These are phyloP conservation scores for Beris morrisii DNA, from an alignment of 2,888 invertebrate genomes.

Conservation along the genomic window DNA sequence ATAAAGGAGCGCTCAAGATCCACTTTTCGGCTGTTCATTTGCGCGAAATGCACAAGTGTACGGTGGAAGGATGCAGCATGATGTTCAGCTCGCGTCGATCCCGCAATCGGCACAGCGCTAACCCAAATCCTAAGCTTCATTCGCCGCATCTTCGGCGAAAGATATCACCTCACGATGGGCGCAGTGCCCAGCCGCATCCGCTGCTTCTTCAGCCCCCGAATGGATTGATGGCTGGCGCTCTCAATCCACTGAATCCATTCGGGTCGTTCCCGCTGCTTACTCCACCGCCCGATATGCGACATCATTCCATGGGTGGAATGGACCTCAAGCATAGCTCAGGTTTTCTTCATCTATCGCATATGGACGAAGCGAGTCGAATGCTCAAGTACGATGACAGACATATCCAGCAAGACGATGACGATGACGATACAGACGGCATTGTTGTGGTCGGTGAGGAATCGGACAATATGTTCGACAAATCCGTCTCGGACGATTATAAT, in stretches of 20 bases:
- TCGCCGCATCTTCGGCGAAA: constrained; percentile 92
- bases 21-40: constrained; percentile 99
- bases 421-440: constrained; percentile 64
- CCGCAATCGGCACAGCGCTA: constrained; percentile 94
- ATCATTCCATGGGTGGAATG: constrained; percentile 56
- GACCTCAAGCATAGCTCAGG: constrained; percentile 69
- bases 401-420: constrained; percentile 54
- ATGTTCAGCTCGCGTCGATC: constrained; percentile 97
- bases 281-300: constrained; percentile 58
- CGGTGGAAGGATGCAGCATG: constrained; percentile 98
- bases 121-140: constrained; percentile 97
- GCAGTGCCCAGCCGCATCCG: constrained; percentile 84
- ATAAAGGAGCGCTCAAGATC: constrained; percentile 98
- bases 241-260: constrained; percentile 74
- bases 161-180: constrained; percentile 91
- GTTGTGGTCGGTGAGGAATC: constrained; percentile 80
- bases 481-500: constrained; percentile 50
- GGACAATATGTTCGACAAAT: constrained; percentile 60
- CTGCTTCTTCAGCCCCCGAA: constrained; percentile 71
- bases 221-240: constrained; percentile 60
- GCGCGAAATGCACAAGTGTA: constrained; percentile 99
- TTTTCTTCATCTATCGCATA: constrained; percentile 55
- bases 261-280: constrained; percentile 78
- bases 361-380: constrained; percentile 58
- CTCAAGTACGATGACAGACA: constrained; percentile 59